Evolutionary conservation across 2,888 invertebrate genomes (phyloP), one percentile per base, ranked within the genome.

Genomic region (Chrysomela aeneicollis): DNA sequence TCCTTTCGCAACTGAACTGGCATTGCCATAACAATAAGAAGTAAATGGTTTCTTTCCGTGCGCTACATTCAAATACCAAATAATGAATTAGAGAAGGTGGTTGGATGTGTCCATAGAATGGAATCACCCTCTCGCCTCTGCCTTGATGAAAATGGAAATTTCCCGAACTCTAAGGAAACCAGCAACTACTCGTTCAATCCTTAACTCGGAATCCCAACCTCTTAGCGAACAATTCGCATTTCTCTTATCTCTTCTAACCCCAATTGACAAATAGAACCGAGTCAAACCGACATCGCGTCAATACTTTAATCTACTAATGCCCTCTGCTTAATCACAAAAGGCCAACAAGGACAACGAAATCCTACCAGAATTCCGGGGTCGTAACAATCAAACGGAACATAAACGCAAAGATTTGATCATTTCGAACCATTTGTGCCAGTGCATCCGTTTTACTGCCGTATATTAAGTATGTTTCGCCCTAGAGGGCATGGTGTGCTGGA

Each of bases 371-470:
- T 52, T 60, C 46, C 9, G 5, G 12, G 69, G 63, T 63, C 71
- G 78, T 79, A 78, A 78, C 77, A 78, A 79, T 79, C 77, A 77
- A 78, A 76, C 78, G 77, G 73, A 72, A 73, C 76, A 79, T 79
- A 78, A 79, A 79, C 78, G 74, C 76, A 68, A 75, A 77, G 79
- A 81, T 81, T 79, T 75, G 78, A 81, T 80, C 79, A 80, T 79
- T 77, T 78, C 79, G 74, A 71, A 66, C 78, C 78, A 79, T 81
- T 81, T 79, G 77, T 78, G 79, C 78, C 77, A 78, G 78, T 76
- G 77, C 75, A 73, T 72, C 74, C 77, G 76, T 78, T 78, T 77
- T 76, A 78, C 74, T 71, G 68, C 58, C 60, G 63, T 74, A 75
- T 72, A 78, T 57, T 51, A 26, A 59, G 32, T 58, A 46, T 42